Conservation (phyloP, 2,113 vertebrate genomes). For the Tringa solitaria region DNA sequence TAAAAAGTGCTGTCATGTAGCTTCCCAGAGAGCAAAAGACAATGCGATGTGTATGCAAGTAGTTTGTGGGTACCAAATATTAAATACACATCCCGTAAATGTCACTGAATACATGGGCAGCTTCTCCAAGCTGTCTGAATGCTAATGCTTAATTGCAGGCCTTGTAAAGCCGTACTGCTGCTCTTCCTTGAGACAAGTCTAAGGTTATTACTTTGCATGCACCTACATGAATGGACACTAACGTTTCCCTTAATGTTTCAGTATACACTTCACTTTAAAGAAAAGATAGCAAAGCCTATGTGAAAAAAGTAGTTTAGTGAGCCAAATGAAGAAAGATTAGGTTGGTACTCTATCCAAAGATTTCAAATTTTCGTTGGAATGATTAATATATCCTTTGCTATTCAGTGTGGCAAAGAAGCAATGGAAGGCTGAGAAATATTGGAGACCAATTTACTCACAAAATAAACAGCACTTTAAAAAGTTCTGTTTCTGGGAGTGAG, state of each 20-base stretch:
- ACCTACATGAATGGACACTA: not conserved
- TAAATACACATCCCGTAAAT: not conserved
- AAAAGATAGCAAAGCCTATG: not conserved
- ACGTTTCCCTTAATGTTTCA: not conserved
- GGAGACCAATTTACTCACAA: not conserved
- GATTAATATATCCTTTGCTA: not conserved
- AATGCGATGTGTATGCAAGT: not conserved
- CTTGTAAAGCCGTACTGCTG: not conserved
- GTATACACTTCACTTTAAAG: not conserved
- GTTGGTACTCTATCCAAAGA: not conserved
- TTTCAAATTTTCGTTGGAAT: not conserved
- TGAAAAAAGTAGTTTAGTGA: not conserved
- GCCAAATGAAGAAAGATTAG: not conserved
- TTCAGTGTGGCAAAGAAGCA: not conserved
- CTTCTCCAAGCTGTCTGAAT: not conserved
- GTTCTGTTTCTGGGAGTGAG: not conserved
- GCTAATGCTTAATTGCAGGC: not conserved
- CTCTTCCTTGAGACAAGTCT: not conserved
- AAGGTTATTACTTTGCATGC: not conserved
- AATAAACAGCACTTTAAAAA: not conserved
- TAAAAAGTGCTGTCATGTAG: accelerated
- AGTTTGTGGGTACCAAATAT: not conserved
- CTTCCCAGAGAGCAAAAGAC: not conserved
- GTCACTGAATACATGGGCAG: not conserved
- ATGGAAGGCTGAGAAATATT: not conserved